A percentile compares a stretch with the other conserved stretches of the same genome.
phyloP scores from a whole-genome alignment of 2,888 invertebrate species.

The Eudemis profundana region DNA sequence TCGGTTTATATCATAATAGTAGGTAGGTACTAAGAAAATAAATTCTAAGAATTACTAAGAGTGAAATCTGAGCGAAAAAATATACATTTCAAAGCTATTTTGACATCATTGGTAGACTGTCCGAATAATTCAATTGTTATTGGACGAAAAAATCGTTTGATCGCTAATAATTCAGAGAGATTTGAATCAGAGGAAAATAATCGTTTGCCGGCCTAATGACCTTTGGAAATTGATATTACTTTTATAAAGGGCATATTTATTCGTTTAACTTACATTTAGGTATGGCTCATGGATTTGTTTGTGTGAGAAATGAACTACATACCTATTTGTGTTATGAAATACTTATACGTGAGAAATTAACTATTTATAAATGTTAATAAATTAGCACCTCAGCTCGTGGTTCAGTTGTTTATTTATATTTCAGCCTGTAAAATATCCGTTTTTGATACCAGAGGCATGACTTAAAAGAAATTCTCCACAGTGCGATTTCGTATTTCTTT shows the following conservation, averaged over 20 bases:
- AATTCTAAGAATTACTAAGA: not conserved
- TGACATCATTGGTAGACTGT: constrained; percentile 3
- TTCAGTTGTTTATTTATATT: too few species aligned
- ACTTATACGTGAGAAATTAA: too few species aligned
- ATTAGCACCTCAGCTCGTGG: too few species aligned
- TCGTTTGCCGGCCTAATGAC: constrained; percentile 31
- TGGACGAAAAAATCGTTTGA: constrained; percentile 29
- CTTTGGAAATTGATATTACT: constrained; percentile 32
- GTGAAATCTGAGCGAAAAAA: constrained; percentile 10
- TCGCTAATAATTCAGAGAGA: constrained; percentile 32
- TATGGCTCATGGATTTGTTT: constrained; percentile 1
- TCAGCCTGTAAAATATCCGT: too few species aligned
- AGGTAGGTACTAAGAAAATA: not conserved
- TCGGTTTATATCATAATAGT: not conserved
- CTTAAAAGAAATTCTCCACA: too few species aligned
- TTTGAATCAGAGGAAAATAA: constrained; percentile 17
- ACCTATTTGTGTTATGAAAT: too few species aligned
- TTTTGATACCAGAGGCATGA: too few species aligned
- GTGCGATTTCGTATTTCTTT: too few species aligned
- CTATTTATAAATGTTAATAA: too few species aligned
- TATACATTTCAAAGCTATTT: constrained; percentile 21
- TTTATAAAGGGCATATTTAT: constrained; percentile 20
- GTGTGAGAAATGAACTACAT: not conserved
- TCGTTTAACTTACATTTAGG: constrained; percentile 20
- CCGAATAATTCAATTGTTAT: constrained; percentile 21